These are phyloP conservation scores for Thaumatotibia leucotreta DNA, from an alignment of 1,140 invertebrate genomes.

Conservation along the genomic window DNA sequence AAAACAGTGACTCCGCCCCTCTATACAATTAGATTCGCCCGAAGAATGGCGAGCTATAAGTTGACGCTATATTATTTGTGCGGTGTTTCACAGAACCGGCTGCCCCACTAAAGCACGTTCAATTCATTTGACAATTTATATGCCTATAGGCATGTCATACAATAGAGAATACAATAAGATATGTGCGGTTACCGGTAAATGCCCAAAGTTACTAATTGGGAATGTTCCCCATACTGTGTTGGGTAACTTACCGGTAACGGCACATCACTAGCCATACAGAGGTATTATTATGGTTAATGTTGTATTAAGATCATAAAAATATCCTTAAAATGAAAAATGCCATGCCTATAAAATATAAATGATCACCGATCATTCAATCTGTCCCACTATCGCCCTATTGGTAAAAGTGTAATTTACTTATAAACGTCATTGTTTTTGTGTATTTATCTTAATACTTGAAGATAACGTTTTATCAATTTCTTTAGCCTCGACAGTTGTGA, in stretches of 20 bases:
- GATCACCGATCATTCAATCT: background rate
- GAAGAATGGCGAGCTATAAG: conserved; percentile 1
- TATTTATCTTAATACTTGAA: background rate
- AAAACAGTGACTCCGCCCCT: background rate
- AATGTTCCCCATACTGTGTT: too few species aligned
- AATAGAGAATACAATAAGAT: too few species aligned
- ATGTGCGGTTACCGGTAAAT: too few species aligned
- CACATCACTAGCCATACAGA: too few species aligned
- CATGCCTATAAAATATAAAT: background rate
- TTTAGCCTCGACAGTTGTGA: background rate
- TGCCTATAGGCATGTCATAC: background rate
- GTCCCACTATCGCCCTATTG: background rate
- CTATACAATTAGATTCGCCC: background rate
- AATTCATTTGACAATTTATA: background rate
- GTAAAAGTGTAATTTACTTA: too few species aligned
- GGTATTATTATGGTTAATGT: too few species aligned
- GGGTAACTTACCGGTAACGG: too few species aligned
- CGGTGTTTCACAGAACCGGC: conserved; percentile 43
- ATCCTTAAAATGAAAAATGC: too few species aligned
- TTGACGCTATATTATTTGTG: conserved; percentile 53
- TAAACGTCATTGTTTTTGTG: background rate
- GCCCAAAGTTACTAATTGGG: too few species aligned
- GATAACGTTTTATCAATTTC: background rate
- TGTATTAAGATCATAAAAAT: too few species aligned
- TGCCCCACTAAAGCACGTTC: background rate